phyloP scores from a whole-genome alignment of 2,888 invertebrate genomes.

The Stomorhina lunata region DNA sequence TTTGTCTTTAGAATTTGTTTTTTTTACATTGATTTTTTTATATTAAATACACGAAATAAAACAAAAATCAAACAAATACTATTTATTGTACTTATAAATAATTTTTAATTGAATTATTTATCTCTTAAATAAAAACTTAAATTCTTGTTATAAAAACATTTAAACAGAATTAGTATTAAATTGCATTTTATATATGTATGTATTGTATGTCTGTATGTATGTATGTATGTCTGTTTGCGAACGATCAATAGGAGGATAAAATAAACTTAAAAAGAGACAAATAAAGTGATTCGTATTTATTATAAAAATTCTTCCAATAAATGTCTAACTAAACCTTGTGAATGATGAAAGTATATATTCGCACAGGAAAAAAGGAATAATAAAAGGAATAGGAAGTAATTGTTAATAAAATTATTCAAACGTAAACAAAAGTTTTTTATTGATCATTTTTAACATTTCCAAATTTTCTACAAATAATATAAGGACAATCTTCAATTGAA shows the following conservation, averaged over 20 bases:
- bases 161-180: not conserved
- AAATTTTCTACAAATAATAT: constrained; percentile 26
- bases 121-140: not conserved
- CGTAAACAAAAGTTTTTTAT: constrained; percentile 47
- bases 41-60: not conserved
- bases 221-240: too few relatives aligned
- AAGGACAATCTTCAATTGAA: constrained; percentile 36
- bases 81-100: constrained; percentile 5
- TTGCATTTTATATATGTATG: too few relatives aligned
- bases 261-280: too few relatives aligned
- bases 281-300: not conserved
- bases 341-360: not conserved
- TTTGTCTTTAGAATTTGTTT: too few relatives aligned
- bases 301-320: constrained; percentile 10
- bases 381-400: not conserved
- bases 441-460: constrained; percentile 18
- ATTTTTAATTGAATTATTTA: constrained; percentile 13
- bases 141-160: too few relatives aligned
- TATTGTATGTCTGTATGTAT: too few relatives aligned
- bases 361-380: not conserved
- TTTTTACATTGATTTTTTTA: too few relatives aligned
- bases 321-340: not conserved
- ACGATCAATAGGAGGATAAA: too few relatives aligned
- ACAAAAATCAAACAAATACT: not conserved
- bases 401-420: constrained; percentile 57